Evolutionary conservation across 2,113 vertebrate species (phyloP).

Genomic region (Thymallus thymallus): DNA sequence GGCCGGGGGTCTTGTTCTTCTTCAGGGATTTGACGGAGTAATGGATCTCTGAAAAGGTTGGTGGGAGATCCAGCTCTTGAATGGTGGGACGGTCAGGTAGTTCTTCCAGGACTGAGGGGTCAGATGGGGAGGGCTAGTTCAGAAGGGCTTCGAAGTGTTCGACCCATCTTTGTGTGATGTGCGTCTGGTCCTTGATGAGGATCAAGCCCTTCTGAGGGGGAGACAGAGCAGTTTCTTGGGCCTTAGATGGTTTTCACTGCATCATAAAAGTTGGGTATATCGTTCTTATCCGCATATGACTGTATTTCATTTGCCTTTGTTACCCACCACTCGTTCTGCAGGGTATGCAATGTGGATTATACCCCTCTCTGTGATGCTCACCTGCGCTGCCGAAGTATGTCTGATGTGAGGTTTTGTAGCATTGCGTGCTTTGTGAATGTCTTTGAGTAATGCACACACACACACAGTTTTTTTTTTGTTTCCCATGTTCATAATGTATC

Average conservation of each 20-base stretch:
- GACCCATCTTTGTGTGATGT: not conserved
- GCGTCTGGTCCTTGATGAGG: not conserved
- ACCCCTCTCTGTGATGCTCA: not conserved
- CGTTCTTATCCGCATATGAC: not conserved
- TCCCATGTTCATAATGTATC: too few relatives aligned
- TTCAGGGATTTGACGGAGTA: too few relatives aligned
- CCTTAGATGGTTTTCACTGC: not conserved
- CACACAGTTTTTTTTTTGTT: too few relatives aligned
- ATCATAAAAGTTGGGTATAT: not conserved
- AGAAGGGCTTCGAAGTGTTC: not conserved
- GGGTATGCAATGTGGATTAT: not conserved
- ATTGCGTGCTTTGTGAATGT: not conserved
- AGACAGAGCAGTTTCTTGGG: not conserved
- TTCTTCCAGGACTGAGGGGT: too few relatives aligned
- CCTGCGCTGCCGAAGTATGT: not conserved
- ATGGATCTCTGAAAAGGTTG: too few relatives aligned
- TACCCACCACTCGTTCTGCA: not conserved
- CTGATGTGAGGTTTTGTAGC: not conserved
- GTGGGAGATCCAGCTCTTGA: too few relatives aligned
- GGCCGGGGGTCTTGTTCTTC: too few relatives aligned
- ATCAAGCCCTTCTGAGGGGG: not conserved
- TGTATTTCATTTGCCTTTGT: not conserved
- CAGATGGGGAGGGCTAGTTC: too few relatives aligned
- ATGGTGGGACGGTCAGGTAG: too few relatives aligned
- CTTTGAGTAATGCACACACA: not conserved